These are phyloP conservation scores for Eurosta solidaginis DNA, from an alignment of 1,140 invertebrate genomes.

Conservation along the genomic window DNA sequence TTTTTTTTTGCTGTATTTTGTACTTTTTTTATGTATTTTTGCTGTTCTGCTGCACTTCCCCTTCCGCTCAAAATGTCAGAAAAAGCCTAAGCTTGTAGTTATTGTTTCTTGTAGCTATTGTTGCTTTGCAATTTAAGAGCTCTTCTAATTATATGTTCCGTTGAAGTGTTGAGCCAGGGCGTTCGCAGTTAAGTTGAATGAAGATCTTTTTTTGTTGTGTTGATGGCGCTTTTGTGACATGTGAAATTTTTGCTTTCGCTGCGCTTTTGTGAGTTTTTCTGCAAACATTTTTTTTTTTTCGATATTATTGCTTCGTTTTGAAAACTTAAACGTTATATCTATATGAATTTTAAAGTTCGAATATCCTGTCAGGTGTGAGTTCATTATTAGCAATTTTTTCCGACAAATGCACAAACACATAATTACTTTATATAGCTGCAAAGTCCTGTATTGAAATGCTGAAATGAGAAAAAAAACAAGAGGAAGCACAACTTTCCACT, in stretches of 20 bases:
- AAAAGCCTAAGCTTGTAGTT: not conserved
- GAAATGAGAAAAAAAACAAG: too few species aligned
- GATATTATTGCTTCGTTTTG: not conserved
- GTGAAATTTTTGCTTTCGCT: not conserved
- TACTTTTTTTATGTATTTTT: constrained; percentile 16
- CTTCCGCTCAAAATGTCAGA: not conserved
- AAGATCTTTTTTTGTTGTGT: not conserved
- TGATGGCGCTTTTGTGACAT: not conserved
- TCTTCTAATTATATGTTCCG: not conserved
- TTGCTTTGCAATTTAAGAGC: not conserved
- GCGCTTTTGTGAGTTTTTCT: too few species aligned
- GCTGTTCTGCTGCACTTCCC: constrained; percentile 9
- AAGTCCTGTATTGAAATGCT: too few species aligned
- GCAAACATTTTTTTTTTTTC: not conserved
- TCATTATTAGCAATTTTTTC: not conserved
- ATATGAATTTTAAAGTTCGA: not conserved
- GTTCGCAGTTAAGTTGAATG: not conserved
- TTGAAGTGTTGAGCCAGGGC: not conserved
- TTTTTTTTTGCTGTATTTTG: too few species aligned
- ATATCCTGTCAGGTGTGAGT: constrained; percentile 21
- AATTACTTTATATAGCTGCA: too few species aligned
- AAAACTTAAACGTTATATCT: not conserved
- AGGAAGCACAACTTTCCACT: too few species aligned
- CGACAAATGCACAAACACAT: too few species aligned
- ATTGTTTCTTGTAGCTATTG: not conserved